Evolutionary conservation across 2,888 invertebrate species (phyloP).

Genomic region (Ganaspis brasiliensis): DNA sequence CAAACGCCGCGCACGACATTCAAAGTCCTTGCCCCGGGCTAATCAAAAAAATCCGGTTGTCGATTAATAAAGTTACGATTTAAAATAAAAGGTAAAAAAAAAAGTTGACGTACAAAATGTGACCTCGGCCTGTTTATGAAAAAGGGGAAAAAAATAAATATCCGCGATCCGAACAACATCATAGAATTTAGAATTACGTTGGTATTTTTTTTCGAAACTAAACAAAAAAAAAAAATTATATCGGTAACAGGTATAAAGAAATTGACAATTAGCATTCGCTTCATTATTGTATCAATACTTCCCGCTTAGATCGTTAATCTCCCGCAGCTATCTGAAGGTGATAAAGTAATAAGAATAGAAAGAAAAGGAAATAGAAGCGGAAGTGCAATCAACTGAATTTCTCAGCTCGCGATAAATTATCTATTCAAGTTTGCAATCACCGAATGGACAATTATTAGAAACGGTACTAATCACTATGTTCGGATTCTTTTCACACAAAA

Average conservation of each 20-base stretch:
- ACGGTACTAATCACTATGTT: too few relatives aligned
- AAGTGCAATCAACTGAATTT: background rate
- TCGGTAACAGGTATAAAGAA: background rate
- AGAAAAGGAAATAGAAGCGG: background rate
- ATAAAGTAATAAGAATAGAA: background rate
- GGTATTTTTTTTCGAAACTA: background rate
- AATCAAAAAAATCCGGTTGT: background rate
- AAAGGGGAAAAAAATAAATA: background rate
- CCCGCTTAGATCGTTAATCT: conserved; percentile 12
- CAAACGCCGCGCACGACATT: background rate
- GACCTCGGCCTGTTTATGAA: background rate
- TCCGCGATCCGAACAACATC: too few relatives aligned
- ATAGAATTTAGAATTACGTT: too few relatives aligned
- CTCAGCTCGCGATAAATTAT: background rate
- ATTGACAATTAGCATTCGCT: background rate
- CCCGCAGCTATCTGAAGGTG: background rate
- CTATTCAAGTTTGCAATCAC: conserved; percentile 10
- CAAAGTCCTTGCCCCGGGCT: conserved; percentile 22
- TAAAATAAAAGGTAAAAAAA: background rate
- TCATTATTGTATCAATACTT: conserved; percentile 6
- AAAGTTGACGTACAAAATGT: background rate
- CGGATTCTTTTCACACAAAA: too few relatives aligned
- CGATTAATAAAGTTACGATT: background rate
- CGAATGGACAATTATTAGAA: background rate
- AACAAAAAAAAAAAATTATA: background rate